A percentile compares a stretch with the other conserved stretches of the same genome.
These are phyloP conservation scores for Laupala kohalensis DNA, from an alignment of 1,140 invertebrate species.

Conservation along the genomic window DNA sequence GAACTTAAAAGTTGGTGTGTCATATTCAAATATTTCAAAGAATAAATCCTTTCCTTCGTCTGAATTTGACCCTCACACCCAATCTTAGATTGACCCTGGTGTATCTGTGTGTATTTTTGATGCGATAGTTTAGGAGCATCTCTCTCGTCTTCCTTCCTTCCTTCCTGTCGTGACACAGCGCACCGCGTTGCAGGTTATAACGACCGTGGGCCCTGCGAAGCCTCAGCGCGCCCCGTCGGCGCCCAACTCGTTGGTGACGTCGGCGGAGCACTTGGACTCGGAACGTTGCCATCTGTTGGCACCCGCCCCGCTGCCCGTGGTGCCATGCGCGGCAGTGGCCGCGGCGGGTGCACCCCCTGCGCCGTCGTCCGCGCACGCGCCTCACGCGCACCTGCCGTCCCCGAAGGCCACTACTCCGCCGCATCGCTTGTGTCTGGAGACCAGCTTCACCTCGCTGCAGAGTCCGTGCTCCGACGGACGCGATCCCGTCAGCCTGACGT, in stretches of 20 bases:
- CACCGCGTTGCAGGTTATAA: constrained; percentile 53
- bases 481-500: constrained; percentile 3
- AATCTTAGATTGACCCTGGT: too few relatives aligned
- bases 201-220: constrained; percentile 54
- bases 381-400: constrained; percentile 17
- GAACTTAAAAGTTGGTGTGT: too few relatives aligned
- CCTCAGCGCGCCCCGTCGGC: constrained; percentile 39
- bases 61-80: too few relatives aligned
- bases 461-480: constrained; percentile 32
- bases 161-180: not conserved
- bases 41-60: too few relatives aligned
- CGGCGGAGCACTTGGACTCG: constrained; percentile 16
- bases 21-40: too few relatives aligned
- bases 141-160: too few relatives aligned
- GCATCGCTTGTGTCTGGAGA: constrained; percentile 53
- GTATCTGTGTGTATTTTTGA: too few relatives aligned
- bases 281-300: constrained; percentile 24
- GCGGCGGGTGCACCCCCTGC: too few relatives aligned
- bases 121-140: too few relatives aligned
- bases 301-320: too few relatives aligned
- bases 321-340: too few relatives aligned
- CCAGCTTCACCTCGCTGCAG: constrained; percentile 56
- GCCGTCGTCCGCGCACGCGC: too few relatives aligned
- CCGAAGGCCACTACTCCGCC: constrained; percentile 34
- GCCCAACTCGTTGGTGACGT: constrained; percentile 15